Base-by-base conservation (phyloP, 1,140 invertebrate species). In the Chironomus tepperi region DNA sequence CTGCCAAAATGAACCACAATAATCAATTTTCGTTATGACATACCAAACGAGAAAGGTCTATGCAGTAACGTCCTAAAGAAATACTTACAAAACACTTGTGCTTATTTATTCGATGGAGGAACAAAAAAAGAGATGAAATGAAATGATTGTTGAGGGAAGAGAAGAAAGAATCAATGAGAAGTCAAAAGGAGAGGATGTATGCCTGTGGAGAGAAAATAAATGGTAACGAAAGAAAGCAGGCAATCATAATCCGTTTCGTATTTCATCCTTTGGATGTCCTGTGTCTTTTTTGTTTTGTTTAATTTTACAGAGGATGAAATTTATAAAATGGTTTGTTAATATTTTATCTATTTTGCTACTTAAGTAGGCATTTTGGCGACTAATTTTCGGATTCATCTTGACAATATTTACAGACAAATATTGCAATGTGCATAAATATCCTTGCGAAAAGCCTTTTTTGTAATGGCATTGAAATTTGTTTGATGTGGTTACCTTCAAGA, bases 161-260 rank as follows among this genome's bases (percentile, higher is more conserved):
- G 24, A 57, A 57, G 47, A 57, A 70, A 19, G 65, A 70, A 70
- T 70, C 65, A 70, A 70, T 18, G n/a, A 70, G 65, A 70, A 70
- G n/a, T n/a, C n/a, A n/a, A n/a, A 18, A 70, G 65, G 18, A 70
- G n/a, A 5, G 12, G n/a, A 57, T 57, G 47, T 15, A 9, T 70
- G 65, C 65, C n/a, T 70, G 65, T 10, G 16, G 18, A 18, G 65
- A 70, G 65, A 57, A 57, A n/a, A n/a, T n/a, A 57, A 57, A 34
- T 34, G 24, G 24, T 34, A 34, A 57, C 5, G 47, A 57, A 57
- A 57, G n/a, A n/a, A 57, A 57, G n/a, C 12, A 57, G 47, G 12
- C 47, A 57, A 57, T 12, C 47, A 57, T 57, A 57, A 57, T 57
- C 12, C n/a, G 47, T 57, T 12, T 57, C 15, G 12, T 12, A 57